Conservation (phyloP, 2,113 vertebrate species). For the Pseudorectes ferrugineus region DNA sequence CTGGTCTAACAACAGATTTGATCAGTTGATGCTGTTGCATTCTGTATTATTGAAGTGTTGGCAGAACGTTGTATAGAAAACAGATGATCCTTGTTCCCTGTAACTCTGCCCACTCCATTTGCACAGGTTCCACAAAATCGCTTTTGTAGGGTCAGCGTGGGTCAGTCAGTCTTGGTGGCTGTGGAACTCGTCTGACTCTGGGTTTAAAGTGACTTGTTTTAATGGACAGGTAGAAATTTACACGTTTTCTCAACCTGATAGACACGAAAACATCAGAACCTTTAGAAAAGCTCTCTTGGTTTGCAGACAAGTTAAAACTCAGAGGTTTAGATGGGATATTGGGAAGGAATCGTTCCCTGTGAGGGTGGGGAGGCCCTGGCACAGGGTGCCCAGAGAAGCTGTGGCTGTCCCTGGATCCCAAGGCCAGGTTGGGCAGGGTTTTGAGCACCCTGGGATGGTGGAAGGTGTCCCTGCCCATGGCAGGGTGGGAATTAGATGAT, state of each 20-base stretch:
- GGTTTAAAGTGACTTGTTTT: not conserved
- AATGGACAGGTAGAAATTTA: not conserved
- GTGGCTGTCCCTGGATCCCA: not conserved
- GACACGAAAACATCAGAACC: not conserved
- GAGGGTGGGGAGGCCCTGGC: not conserved
- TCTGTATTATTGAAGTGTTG: not conserved
- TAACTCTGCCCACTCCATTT: not conserved
- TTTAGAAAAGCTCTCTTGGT: no score
- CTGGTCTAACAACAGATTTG: not conserved
- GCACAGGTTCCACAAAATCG: not conserved
- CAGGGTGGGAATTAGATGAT: fast-evolving
- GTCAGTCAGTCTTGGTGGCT: not conserved
- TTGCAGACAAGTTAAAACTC: not conserved
- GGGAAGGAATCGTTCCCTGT: fast-evolving
- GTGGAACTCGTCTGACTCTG: fast-evolving
- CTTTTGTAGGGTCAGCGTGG: not conserved
- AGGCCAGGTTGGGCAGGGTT: not conserved
- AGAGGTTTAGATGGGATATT: not conserved
- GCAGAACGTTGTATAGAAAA: not conserved
- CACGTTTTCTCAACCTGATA: not conserved
- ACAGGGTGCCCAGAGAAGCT: not conserved
- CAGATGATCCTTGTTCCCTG: not conserved
- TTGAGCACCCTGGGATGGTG: not conserved
- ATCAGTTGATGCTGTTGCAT: not conserved
- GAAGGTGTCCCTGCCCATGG: not conserved